Evolutionary conservation across 92 coral and sea anemone species (phyloP).

Genomic region (Hydrozoanthus gracilis): DNA sequence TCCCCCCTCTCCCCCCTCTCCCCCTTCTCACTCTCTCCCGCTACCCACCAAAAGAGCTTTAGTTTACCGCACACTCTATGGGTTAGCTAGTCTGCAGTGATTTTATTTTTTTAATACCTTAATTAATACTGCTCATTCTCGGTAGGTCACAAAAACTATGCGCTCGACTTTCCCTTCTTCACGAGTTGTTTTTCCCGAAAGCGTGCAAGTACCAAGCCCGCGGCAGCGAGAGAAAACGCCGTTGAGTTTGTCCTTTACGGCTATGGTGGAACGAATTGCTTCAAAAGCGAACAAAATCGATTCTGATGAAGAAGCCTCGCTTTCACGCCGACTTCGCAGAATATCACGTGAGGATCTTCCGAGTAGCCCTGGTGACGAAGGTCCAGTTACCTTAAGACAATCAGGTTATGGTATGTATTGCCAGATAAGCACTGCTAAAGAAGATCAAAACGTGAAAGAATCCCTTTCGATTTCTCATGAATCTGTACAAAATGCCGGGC

Average conservation of each 20-base stretch:
- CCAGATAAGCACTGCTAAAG: not conserved
- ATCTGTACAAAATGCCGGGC: not conserved
- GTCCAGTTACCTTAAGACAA: slow-evolving; percentile 16
- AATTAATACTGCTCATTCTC: not conserved
- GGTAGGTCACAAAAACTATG: not conserved
- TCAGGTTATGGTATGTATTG: slow-evolving; percentile 21
- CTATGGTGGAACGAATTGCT: slow-evolving; percentile 44
- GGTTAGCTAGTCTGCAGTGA: not conserved
- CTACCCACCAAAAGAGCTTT: no score
- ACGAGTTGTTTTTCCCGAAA: not conserved
- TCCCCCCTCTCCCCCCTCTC: no score
- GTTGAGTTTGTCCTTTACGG: slow-evolving; percentile 38
- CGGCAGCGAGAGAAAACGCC: slow-evolving; percentile 34
- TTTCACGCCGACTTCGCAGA: not conserved
- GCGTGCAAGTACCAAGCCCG: slow-evolving; percentile 18
- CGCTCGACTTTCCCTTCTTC: slow-evolving; percentile 16
- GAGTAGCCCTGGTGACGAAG: not conserved
- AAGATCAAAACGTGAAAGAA: slow-evolving; percentile 6
- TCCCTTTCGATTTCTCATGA: not conserved
- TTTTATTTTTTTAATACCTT: not conserved
- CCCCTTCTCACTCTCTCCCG: no score
- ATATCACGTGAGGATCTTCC: not conserved
- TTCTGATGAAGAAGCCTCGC: slow-evolving; percentile 25
- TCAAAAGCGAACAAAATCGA: slow-evolving; percentile 26
- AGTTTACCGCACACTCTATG: no score